Base-by-base conservation (phyloP, 2,113 vertebrate genomes). In the pig (Sus scrofa) region DNA sequence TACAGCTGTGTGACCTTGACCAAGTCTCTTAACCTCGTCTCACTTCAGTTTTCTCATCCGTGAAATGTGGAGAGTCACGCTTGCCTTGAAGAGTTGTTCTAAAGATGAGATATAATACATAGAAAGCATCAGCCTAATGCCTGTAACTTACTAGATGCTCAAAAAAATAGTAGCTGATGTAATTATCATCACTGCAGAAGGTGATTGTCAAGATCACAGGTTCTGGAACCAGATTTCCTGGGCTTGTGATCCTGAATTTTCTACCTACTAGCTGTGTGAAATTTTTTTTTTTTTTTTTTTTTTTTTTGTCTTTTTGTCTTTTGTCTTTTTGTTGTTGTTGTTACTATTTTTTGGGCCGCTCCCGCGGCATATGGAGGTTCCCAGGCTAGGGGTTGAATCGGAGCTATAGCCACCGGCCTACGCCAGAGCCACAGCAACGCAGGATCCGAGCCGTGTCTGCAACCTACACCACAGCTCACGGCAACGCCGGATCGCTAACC, bases 81-180 rank as follows among this genome's bases (percentile, higher is more conserved):
- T 82, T 83, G 75, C 73, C 71, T 88, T 34, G 58, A 83, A 89
- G 58, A 18, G 12, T 70, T 92, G 19, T 89, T 79, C 26, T 96
- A 70, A 89, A n/a, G 27, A 63, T 63, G 87, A 56, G 16, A 54
- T 65, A 50, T 34, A 50, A 56, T 85, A 20, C n/a, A 39, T 77
- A 16, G 73, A 84, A 88, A 91, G 24, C 39, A 89, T 20, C 85
- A 82, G 30, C 15, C 34, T 86, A 78, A 32, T 83, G 32, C 50
- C n/a, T 73, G 1, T 44, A 79, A 91, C 37, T 87, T 90, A 90
- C 37, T 50, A 82, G 77, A 58, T 10, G n/a, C 26, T 74, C 8
- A 75, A 11, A 52, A 89, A 92, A 82, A 79, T 54, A 67, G 81
- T 79, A 90, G 32, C 75, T 54, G 34, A 52, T 96, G 8, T 27